These are phyloP conservation scores for Tenthredo amoena DNA, from an alignment of 2,888 invertebrate species.

Conservation along the genomic window DNA sequence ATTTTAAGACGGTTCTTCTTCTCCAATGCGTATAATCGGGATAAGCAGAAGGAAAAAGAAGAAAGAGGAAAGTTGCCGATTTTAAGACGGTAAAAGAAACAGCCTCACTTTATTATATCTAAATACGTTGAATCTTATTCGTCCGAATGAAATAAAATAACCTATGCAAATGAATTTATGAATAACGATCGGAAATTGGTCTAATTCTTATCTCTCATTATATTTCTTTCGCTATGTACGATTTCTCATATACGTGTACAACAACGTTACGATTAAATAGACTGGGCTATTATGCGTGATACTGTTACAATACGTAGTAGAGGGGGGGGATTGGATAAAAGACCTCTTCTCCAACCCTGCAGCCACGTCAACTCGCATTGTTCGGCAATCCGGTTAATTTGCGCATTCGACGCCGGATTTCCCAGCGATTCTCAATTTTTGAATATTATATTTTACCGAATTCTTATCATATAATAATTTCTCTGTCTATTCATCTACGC, in stretches of 20 bases:
- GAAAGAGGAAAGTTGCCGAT: too few species aligned
- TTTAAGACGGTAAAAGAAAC: too few species aligned
- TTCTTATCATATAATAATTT: not conserved
- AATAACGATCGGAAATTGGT: not conserved
- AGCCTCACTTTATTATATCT: not conserved
- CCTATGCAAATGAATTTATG: not conserved
- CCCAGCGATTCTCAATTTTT: slow-evolving; percentile 60
- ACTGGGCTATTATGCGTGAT: not conserved
- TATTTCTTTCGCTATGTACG: not conserved
- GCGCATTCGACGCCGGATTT: slow-evolving; percentile 59
- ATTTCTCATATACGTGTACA: not conserved
- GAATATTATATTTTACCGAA: not conserved
- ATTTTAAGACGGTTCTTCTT: not conserved
- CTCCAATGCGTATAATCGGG: too few species aligned
- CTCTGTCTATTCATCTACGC: not conserved
- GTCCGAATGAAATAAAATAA: too few species aligned
- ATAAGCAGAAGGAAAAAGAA: too few species aligned
- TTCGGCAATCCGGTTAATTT: slow-evolving; percentile 71
- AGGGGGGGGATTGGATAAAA: slow-evolving; percentile 68
- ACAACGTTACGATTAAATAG: not conserved
- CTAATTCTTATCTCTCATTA: not conserved
- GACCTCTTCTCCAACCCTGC: slow-evolving; percentile 68
- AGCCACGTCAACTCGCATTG: slow-evolving; percentile 71
- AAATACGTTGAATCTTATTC: not conserved
- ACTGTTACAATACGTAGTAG: not conserved